Conservation (phyloP, 2,888 invertebrate genomes). For the Yponomeuta cagnagella region DNA sequence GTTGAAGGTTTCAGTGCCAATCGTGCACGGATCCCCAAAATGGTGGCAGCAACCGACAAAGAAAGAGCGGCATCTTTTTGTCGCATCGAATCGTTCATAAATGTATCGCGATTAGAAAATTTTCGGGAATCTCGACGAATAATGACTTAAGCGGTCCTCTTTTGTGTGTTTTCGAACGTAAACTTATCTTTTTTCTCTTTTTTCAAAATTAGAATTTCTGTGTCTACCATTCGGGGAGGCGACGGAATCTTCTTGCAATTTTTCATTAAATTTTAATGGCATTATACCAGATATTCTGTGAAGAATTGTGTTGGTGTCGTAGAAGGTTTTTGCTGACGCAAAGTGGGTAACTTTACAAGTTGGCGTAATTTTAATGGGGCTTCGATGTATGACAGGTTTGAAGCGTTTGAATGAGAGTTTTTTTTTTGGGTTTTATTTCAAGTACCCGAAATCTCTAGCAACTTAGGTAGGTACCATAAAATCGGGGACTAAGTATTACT, state of each 20-base stretch:
- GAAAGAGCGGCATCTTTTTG: slow-evolving; percentile 55
- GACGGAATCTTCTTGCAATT: slow-evolving; percentile 5
- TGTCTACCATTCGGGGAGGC: slow-evolving; percentile 9
- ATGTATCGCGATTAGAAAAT: slow-evolving; percentile 60
- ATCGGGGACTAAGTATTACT: too few species aligned
- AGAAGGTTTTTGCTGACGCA: background rate
- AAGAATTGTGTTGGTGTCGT: background rate
- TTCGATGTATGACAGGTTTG: background rate
- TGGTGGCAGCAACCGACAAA: slow-evolving; percentile 45
- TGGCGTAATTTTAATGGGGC: background rate
- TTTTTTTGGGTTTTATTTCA: too few species aligned
- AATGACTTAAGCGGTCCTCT: slow-evolving; percentile 46
- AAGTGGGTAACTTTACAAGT: background rate
- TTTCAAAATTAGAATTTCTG: background rate
- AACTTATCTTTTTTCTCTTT: slow-evolving; percentile 19
- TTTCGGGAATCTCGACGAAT: slow-evolving; percentile 42
- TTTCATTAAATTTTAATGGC: slow-evolving; percentile 11
- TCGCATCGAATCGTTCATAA: slow-evolving; percentile 50
- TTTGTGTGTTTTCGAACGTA: slow-evolving; percentile 34
- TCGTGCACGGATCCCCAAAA: background rate
- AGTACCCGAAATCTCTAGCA: too few species aligned
- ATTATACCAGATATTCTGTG: slow-evolving; percentile 3
- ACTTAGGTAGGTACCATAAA: too few species aligned
- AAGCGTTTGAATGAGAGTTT: too few species aligned
- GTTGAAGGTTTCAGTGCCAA: background rate